phyloP scores from a whole-genome alignment of 1,140 invertebrate genomes.

The Drosophila nebulosa region DNA sequence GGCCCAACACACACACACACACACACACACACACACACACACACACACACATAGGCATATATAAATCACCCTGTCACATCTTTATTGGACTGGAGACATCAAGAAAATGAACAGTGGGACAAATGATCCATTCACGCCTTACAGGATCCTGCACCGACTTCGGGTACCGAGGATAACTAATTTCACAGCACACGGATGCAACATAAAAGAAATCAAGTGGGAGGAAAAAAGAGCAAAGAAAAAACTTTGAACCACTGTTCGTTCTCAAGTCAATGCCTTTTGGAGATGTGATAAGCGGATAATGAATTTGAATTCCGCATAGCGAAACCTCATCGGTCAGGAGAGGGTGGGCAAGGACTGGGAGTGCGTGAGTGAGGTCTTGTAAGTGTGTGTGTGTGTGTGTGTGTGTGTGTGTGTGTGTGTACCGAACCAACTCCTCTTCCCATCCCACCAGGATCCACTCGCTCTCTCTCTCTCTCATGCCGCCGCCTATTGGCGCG shows the following conservation, averaged over 20 bases:
- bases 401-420: slow-evolving; percentile 28
- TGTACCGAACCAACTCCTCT: neutral
- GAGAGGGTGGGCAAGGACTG: too few species aligned
- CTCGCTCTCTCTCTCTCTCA: neutral
- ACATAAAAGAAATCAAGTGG: too few species aligned
- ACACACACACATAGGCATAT: neutral
- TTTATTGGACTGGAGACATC: slow-evolving; percentile 27
- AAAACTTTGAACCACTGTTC: slow-evolving; percentile 21
- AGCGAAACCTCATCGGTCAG: slow-evolving; percentile 15
- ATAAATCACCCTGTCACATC: slow-evolving; percentile 48
- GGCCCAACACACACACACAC: neutral
- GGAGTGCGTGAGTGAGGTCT: neutral
- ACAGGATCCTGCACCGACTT: too few species aligned
- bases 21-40: neutral
- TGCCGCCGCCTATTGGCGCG: slow-evolving; percentile 45
- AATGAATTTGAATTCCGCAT: slow-evolving; percentile 64
- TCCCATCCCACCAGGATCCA: too few species aligned
- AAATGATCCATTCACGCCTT: neutral
- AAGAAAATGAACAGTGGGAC: neutral
- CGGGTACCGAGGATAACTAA: too few species aligned
- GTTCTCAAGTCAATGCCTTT: slow-evolving; percentile 9
- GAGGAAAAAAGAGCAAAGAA: too few species aligned
- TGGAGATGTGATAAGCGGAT: slow-evolving; percentile 54
- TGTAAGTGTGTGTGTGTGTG: slow-evolving; percentile 34
- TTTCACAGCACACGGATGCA: too few species aligned